Percentiles rank a stretch among this genome's conserved stretches.
phyloP scores from a whole-genome alignment of 1,140 invertebrate genomes.

The Heterodera carotae region DNA sequence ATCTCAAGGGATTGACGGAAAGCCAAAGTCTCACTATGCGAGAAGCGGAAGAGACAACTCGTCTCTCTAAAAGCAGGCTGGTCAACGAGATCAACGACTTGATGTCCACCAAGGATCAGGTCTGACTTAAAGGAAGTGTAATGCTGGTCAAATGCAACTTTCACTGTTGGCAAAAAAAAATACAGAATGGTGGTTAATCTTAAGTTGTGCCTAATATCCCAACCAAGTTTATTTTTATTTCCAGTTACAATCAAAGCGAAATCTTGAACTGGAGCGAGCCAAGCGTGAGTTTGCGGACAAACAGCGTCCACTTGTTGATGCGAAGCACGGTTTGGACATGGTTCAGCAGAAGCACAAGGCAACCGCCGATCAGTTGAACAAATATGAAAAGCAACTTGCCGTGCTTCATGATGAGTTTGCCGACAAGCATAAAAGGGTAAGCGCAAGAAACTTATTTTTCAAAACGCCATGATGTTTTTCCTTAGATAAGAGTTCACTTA shows the following conservation, averaged over 20 bases:
- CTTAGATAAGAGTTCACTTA: background rate
- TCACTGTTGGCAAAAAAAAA: too few relatives aligned
- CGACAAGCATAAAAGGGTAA: constrained; percentile 27
- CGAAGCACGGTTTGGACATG: constrained; percentile 19
- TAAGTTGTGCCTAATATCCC: too few relatives aligned
- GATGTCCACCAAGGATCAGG: background rate
- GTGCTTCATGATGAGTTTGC: constrained; percentile 12
- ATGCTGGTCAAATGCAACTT: too few relatives aligned
- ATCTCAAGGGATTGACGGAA: constrained; percentile 13
- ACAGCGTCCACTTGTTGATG: background rate
- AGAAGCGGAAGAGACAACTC: background rate
- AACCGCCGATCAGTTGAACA: background rate
- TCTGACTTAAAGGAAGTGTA: background rate
- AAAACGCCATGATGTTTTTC: too few relatives aligned
- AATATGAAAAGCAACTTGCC: background rate
- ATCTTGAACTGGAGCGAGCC: constrained; percentile 20
- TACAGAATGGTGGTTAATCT: too few relatives aligned
- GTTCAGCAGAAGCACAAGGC: constrained; percentile 17
- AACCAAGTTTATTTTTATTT: background rate
- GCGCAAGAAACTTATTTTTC: background rate
- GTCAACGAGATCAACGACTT: constrained; percentile 8
- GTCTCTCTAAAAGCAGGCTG: background rate
- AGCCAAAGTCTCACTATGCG: background rate
- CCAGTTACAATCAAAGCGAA: background rate
- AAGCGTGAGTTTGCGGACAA: constrained; percentile 18